A percentile compares a stretch with the other conserved stretches of the same genome.
Conservation (phyloP, 92 coral and sea anemone species). For the Montipora capitata region DNA sequence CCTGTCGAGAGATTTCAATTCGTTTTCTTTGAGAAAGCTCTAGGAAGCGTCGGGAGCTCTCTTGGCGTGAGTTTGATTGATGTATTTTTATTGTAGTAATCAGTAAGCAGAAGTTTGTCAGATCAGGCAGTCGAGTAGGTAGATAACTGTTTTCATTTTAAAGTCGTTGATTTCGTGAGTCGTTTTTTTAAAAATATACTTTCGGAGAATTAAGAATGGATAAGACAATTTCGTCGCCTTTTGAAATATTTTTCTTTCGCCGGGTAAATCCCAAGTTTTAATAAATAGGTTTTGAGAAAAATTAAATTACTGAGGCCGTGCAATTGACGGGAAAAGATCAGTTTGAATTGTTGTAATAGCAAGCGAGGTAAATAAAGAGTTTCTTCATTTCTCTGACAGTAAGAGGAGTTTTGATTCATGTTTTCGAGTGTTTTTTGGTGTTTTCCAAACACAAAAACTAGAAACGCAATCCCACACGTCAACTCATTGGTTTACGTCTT, state of each 20-base stretch:
- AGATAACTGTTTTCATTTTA: not conserved
- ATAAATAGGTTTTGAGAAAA: not conserved
- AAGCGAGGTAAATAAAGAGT: conserved; percentile 26
- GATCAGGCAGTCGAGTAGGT: conserved; percentile 12
- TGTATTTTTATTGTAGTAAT: conserved; percentile 9
- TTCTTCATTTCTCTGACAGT: not conserved
- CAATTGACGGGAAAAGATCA: conserved; percentile 9
- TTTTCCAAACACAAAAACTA: not conserved
- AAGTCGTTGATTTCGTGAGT: not conserved
- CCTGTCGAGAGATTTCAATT: conserved; percentile 47
- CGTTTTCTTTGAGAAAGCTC: conserved; percentile 46
- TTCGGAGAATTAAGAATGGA: conserved; percentile 7
- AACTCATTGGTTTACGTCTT: not conserved
- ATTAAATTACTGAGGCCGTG: not conserved
- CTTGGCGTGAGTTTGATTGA: too few species aligned
- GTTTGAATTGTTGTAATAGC: conserved; percentile 31
- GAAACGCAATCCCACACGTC: not conserved
- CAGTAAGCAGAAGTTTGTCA: not conserved
- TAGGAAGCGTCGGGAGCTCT: not conserved
- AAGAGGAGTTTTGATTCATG: not conserved
- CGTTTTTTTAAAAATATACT: not conserved
- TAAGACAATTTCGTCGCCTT: not conserved
- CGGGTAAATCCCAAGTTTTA: not conserved
- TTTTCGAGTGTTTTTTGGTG: not conserved
- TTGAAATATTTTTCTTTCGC: not conserved